phyloP scores from a whole-genome alignment of 2,888 invertebrate genomes.

The Spodoptera exigua region DNA sequence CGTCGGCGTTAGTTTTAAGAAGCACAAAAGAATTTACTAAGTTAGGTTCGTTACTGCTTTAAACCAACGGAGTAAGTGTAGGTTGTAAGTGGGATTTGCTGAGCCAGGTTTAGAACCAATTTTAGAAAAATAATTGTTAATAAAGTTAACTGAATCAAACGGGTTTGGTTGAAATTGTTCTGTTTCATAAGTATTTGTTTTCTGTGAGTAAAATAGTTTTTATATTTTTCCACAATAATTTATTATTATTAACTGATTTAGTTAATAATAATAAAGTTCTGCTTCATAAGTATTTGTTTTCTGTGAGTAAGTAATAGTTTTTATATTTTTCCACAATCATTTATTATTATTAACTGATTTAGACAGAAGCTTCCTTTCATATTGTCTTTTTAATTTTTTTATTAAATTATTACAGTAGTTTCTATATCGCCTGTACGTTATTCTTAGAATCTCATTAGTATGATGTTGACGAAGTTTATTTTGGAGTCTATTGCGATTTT shows the following conservation, averaged over 20 bases:
- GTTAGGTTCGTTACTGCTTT: background rate
- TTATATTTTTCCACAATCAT: slow-evolving; percentile 14
- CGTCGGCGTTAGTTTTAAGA: slow-evolving; percentile 8
- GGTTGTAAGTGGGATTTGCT: background rate
- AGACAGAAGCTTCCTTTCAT: slow-evolving; percentile 3
- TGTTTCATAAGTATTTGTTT: slow-evolving; percentile 2
- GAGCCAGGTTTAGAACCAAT: slow-evolving; percentile 3
- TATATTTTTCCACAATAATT: slow-evolving; percentile 13
- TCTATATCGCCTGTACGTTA: background rate
- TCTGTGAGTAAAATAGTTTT: slow-evolving; percentile 8
- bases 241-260: slow-evolving; percentile 7
- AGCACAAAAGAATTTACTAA: slow-evolving; percentile 16
- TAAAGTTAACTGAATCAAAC: too few species aligned
- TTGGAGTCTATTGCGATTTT: slow-evolving; percentile 19
- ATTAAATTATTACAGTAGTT: slow-evolving; percentile 15
- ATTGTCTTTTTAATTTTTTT: slow-evolving; percentile 15
- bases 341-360: slow-evolving; percentile 8
- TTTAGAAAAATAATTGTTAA: too few species aligned
- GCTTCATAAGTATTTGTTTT: slow-evolving; percentile 3
- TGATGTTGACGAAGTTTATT: slow-evolving; percentile 3
- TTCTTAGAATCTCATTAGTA: slow-evolving; percentile 9
- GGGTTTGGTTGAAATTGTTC: slow-evolving; percentile 2
- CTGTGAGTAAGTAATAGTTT: slow-evolving; percentile 8
- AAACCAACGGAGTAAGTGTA: background rate
- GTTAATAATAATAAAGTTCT: too few species aligned